Evolutionary conservation across 2,113 vertebrate genomes (phyloP).

Genomic region (Monopterus albus): DNA sequence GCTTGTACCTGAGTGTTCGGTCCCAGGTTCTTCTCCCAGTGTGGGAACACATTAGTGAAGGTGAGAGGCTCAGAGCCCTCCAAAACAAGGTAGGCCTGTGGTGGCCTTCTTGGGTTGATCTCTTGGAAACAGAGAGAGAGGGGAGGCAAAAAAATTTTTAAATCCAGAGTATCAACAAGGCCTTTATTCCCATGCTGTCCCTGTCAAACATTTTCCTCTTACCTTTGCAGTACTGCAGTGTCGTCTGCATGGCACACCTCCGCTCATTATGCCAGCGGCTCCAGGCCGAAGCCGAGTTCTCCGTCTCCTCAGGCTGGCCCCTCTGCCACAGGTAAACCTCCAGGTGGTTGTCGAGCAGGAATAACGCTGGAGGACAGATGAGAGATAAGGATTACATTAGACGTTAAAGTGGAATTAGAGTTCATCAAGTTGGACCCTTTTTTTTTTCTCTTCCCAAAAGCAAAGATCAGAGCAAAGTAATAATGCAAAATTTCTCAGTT

Average conservation of each 20-base stretch:
- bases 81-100: slow-evolving; percentile 79
- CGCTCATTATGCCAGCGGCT: slow-evolving; percentile 75
- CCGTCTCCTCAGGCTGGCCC: slow-evolving; percentile 47
- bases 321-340: slow-evolving; percentile 86
- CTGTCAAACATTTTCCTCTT: not conserved
- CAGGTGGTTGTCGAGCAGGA: slow-evolving; percentile 83
- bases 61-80: slow-evolving; percentile 83
- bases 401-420: not conserved
- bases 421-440: no score
- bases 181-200: not conserved
- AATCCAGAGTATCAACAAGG: not conserved
- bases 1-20: slow-evolving; percentile 61
- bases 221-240: slow-evolving; percentile 85
- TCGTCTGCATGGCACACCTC: slow-evolving; percentile 82
- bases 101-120: slow-evolving; percentile 80
- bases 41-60: slow-evolving; percentile 86
- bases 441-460: no score
- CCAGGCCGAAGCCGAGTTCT: slow-evolving; percentile 52
- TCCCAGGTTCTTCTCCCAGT: slow-evolving; percentile 76
- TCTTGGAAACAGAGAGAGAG: slow-evolving; percentile 67
- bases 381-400: not conserved
- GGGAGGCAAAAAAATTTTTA: not conserved
- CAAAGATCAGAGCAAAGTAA: no score
- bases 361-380: slow-evolving; percentile 72
- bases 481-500: no score